Evolutionary conservation across 2,113 vertebrate species (phyloP).

Genomic region (Ameiurus melas): DNA sequence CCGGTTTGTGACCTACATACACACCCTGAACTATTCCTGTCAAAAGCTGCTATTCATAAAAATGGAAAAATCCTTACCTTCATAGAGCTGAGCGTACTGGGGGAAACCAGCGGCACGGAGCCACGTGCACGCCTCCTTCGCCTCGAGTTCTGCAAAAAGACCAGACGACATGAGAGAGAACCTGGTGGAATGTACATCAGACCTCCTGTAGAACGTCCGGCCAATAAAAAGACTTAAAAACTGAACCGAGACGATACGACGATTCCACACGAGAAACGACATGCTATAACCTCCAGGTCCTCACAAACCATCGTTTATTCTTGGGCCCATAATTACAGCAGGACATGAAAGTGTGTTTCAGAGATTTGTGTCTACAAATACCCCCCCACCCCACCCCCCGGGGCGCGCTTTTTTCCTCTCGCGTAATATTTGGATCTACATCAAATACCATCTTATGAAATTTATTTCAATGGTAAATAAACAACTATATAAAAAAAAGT

Average conservation of each 20-base stretch:
- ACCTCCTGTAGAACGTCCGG: background rate
- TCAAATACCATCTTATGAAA: background rate
- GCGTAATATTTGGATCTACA: background rate
- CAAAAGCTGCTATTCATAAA: constrained; percentile 14
- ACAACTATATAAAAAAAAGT: no score
- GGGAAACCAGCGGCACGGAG: constrained; percentile 75
- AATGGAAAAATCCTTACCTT: constrained; percentile 70
- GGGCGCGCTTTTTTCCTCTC: background rate
- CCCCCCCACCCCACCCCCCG: no score
- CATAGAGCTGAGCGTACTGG: constrained; percentile 80
- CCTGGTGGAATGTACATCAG: background rate
- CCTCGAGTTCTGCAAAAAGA: constrained; percentile 75
- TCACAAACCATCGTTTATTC: background rate
- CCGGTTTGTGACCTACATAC: background rate
- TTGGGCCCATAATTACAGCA: background rate
- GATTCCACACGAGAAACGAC: background rate
- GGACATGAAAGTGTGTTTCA: background rate
- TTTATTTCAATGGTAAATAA: background rate
- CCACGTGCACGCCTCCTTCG: constrained; percentile 84
- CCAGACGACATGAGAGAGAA: background rate
- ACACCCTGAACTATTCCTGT: constrained; percentile 6
- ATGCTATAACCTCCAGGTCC: background rate
- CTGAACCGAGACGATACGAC: background rate
- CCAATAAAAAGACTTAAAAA: background rate
- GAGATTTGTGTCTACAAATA: background rate